Evolutionary conservation across 2,113 vertebrate species (phyloP).

Genomic region (Paradoxurus hermaphroditus): DNA sequence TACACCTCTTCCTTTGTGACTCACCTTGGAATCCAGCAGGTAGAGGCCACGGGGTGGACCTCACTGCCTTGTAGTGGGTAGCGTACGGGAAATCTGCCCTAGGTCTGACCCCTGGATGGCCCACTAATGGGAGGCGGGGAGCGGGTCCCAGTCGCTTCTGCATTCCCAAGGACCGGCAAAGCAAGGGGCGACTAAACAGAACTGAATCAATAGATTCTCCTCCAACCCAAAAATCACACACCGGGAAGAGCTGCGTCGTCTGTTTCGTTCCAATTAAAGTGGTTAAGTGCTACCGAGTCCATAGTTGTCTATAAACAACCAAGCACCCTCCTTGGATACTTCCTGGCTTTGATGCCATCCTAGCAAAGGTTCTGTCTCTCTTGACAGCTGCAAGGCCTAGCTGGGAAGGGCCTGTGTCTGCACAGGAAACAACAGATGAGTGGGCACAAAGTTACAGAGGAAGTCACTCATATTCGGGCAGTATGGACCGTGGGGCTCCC

Average conservation of each 20-base stretch:
- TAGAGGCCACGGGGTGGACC: background rate
- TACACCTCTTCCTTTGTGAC: background rate
- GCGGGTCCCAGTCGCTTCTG: background rate
- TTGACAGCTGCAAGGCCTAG: background rate
- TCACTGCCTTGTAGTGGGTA: background rate
- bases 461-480: background rate
- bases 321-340: background rate
- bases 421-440: background rate
- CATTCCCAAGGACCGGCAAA: background rate
- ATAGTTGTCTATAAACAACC: background rate
- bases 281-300: background rate
- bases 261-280: rapidly evolving
- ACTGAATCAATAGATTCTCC: background rate
- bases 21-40: background rate
- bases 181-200: background rate
- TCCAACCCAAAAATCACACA: background rate
- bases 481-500: background rate
- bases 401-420: background rate
- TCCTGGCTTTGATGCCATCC: background rate
- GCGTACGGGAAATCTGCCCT: background rate
- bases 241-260: rapidly evolving
- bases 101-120: background rate
- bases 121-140: background rate
- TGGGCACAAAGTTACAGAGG: background rate
- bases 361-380: background rate